Evolutionary conservation across 2,113 vertebrate genomes (phyloP), one percentile per base, ranked within the genome.

Genomic region (Salvelinus sp.): DNA sequence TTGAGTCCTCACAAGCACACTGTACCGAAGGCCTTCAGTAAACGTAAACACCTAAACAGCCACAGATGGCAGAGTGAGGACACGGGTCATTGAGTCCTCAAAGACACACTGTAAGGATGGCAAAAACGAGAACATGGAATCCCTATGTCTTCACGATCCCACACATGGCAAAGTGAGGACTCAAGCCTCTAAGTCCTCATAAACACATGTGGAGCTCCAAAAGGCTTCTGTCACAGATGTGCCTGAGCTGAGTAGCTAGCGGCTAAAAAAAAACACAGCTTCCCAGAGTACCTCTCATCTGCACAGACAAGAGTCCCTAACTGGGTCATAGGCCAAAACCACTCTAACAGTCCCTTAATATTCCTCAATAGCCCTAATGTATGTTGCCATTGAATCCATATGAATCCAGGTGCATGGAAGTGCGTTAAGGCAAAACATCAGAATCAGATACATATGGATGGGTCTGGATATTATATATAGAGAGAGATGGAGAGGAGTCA

Each of bases 211-310:
- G 50, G 50, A 54, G 50, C 1, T 18, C 50, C 50, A 69, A n/a
- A 44, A 18, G 67, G 16, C 67, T 33, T 44, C 67, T 69, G 30
- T 44, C 67, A 69, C 67, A 69, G 67, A 69, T 69, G 67, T 69
- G 67, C 28, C 16, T 54, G 50, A 54, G 60, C 60, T 30, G 67
- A 38, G 30, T 69, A n/a, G 67, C 33, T 69, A 3, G 14, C 18
- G 20, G 67, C 67, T 69, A 33, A 20, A 69, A 38, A 38, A 68
- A 68, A 69, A n/a, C 44, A 50, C 44, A 23, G 69, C 44, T 12
- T 28, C 69, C n/a, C 10, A 28, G 18, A 20, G n/a, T 2, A 4
- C 69, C 69, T 70, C 47, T 70, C 47, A 44, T 44, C 22, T 30
- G 67, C 33, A 0, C 66, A 44, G 33, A 69, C 30, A 69, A 4